phyloP scores from a whole-genome alignment of 2,888 invertebrate genomes.

The Eilema caniola region DNA sequence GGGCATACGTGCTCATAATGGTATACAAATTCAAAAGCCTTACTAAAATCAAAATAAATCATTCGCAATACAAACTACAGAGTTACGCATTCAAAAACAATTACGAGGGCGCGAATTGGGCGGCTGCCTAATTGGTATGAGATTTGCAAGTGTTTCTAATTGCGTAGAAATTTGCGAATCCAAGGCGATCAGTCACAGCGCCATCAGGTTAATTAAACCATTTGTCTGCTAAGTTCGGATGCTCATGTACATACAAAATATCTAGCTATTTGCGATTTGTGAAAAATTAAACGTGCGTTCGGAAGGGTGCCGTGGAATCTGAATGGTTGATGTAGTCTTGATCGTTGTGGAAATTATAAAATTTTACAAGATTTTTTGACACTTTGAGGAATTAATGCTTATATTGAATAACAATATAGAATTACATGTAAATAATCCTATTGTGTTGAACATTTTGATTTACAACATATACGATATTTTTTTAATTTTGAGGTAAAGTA shows the following conservation, averaged over 20 bases:
- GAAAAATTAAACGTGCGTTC: conserved; percentile 50
- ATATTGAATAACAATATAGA: too few species aligned
- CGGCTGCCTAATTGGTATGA: conserved; percentile 86
- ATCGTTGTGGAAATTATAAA: conserved; percentile 24
- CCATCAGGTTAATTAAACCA: conserved; percentile 87
- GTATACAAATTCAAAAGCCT: conserved; percentile 36
- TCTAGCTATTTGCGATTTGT: conserved; percentile 57
- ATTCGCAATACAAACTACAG: conserved; percentile 75
- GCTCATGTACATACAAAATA: conserved; percentile 62
- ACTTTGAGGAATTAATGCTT: neutral
- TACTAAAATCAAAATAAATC: conserved; percentile 75
- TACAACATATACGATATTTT: too few species aligned
- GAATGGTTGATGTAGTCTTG: conserved; percentile 30
- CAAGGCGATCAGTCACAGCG: conserved; percentile 82
- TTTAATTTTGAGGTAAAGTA: too few species aligned
- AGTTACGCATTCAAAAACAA: conserved; percentile 81
- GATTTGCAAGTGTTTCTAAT: conserved; percentile 86
- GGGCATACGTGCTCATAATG: neutral
- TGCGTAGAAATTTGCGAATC: conserved; percentile 81
- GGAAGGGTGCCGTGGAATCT: conserved; percentile 38
- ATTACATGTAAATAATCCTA: too few species aligned
- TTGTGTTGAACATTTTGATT: too few species aligned
- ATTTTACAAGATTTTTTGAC: neutral
- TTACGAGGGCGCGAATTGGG: conserved; percentile 84
- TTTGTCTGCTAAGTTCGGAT: conserved; percentile 80